Evolutionary conservation across 2,888 invertebrate genomes (phyloP).

Genomic region (Tipula unca): DNA sequence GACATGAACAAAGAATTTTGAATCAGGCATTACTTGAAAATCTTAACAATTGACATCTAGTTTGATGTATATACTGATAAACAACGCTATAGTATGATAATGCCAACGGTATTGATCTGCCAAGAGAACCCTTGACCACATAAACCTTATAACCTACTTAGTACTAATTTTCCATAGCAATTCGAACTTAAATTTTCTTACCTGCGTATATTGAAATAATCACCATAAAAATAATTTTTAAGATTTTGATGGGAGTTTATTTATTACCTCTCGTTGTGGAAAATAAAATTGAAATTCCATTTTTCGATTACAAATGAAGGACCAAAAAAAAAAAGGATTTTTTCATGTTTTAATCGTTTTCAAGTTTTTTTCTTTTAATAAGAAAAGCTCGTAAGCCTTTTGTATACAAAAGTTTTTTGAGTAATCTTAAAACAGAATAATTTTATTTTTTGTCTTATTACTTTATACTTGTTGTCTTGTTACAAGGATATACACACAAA

Average conservation of each 20-base stretch:
- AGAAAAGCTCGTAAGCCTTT: neutral
- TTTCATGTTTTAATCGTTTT: neutral
- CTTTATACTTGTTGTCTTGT: neutral
- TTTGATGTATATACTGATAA: too few relatives aligned
- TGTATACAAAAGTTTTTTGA: neutral
- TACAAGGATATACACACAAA: neutral
- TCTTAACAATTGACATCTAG: too few relatives aligned
- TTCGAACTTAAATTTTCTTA: too few relatives aligned
- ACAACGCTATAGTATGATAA: too few relatives aligned
- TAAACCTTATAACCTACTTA: too few relatives aligned
- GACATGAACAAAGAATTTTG: too few relatives aligned
- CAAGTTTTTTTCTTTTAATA: neutral
- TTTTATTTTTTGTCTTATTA: neutral
- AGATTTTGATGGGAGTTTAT: neutral
- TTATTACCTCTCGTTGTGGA: neutral
- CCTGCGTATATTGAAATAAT: too few relatives aligned
- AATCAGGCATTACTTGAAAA: too few relatives aligned
- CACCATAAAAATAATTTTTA: neutral
- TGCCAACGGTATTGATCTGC: too few relatives aligned
- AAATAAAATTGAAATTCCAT: neutral
- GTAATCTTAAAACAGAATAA: neutral
- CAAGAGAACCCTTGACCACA: too few relatives aligned
- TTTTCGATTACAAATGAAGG: neutral
- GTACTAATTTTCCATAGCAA: too few relatives aligned
- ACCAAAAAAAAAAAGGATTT: neutral